These are phyloP conservation scores for Gnatocerus cornutus DNA, from an alignment of 2,888 invertebrate species.

Conservation along the genomic window DNA sequence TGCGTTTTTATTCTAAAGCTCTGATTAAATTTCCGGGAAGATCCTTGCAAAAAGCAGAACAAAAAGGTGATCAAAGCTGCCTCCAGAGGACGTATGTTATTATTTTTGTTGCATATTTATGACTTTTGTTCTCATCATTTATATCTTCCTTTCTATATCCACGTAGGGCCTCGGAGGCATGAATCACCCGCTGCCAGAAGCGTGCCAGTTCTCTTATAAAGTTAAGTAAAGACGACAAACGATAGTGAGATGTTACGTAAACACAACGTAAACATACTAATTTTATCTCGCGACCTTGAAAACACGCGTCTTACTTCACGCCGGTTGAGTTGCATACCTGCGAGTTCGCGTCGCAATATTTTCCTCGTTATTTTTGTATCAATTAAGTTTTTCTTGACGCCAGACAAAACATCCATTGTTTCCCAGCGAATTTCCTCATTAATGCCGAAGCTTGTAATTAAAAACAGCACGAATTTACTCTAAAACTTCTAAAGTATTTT, in stretches of 20 bases:
- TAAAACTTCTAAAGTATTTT: conserved; percentile 7
- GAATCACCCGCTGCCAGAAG: conserved; percentile 3
- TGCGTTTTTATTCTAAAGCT: neutral
- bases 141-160: neutral
- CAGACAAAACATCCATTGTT: conserved; percentile 21
- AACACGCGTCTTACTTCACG: neutral
- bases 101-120: conserved; percentile 17
- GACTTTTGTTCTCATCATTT: neutral
- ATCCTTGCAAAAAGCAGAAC: neutral
- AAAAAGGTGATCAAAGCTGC: conserved; percentile 20
- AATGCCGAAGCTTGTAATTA: conserved; percentile 16
- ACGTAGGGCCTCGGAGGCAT: conserved; percentile 2
- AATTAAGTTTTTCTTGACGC: conserved; percentile 1
- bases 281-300: too few relatives aligned
- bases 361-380: neutral
- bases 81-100: conserved; percentile 15
- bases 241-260: conserved; percentile 1
- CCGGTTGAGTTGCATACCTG: neutral
- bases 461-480: conserved; percentile 25
- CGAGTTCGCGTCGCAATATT: neutral
- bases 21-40: neutral
- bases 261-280: neutral
- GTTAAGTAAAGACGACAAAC: conserved; percentile 1
- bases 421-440: conserved; percentile 5
- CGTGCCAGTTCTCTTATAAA: conserved; percentile 2